Base-by-base conservation (phyloP, 1,140 invertebrate genomes). In the Hylaeus volcanicus region DNA sequence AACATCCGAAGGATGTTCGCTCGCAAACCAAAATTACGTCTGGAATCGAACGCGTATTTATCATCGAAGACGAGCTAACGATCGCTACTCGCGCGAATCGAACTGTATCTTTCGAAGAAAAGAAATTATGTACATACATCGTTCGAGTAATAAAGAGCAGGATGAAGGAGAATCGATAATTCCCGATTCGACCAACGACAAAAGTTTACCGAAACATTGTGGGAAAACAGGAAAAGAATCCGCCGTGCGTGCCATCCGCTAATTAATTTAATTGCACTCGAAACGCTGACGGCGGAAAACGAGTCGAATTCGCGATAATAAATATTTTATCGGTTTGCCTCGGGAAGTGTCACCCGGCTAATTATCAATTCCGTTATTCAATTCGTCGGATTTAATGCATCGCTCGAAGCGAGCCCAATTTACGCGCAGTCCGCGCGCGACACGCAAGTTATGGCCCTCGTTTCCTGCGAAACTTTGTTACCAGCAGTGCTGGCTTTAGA, bases 211-310 rank as follows among this genome's bases (percentile, higher is more conserved):
- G 55, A 26, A 48, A 37, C 8, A 3, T 12, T 1, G 12, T 1
- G 14, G 76, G 26, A 71, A 61, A 66, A 65, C 61, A 43, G 61
- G 55, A 61, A 53, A 73, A 79, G 26, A 6, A 61, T 11, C n/a
- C 26, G 37, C n/a, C 26, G 26, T 26, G 26, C 26, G 26, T 26
- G 26, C 26, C 26, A 26, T 26, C 45, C 41, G 74, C 39, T 37
- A 76, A 81, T 76, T 75, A 81, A 76, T 70, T 81, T 76, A 69
- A 76, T 81, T 76, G 58, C 48, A 1, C 48, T 69, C 70, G 39
- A 76, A 63, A 76, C 8, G 51, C 60, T 6, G 69, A 26, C 55
- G 39, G 53, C 41, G 45, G 41, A 45, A 14, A 53, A 37, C 48
- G 12, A 9, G 55, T n/a, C 26, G 26, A 26, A 51, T 75, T 81